phyloP scores from a whole-genome alignment of 2,797 vertebrate genomes.

The Macropodus opercularis region DNA sequence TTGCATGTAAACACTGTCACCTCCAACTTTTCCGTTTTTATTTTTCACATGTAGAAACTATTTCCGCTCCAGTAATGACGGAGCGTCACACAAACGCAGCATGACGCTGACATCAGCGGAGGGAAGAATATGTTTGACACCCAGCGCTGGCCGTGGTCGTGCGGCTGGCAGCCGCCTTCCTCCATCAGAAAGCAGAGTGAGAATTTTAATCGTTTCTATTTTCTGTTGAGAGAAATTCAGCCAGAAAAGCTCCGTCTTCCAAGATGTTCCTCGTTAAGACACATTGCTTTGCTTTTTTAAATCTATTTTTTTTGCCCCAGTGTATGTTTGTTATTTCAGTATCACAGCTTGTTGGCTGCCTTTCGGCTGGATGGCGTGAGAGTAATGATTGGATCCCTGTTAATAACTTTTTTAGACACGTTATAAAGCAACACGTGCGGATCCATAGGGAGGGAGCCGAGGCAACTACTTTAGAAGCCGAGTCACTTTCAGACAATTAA shows the following conservation, averaged over 20 bases:
- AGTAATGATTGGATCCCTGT: background rate
- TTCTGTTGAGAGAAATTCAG: background rate
- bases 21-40: background rate
- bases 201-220: constrained; percentile 2
- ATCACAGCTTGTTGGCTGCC: background rate
- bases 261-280: background rate
- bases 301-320: background rate
- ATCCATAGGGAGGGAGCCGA: background rate
- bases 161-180: background rate
- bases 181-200: background rate
- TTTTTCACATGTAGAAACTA: background rate
- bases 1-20: constrained; percentile 3
- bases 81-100: background rate
- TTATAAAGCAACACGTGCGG: background rate
- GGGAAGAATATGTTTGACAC: background rate
- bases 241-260: background rate
- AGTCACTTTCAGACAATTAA: background rate
- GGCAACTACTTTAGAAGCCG: background rate
- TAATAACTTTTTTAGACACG: background rate
- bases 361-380: background rate
- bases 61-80: constrained; percentile 16
- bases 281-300: background rate
- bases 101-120: background rate
- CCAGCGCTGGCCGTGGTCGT: background rate
- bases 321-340: background rate